These are phyloP conservation scores for Chloromyia formosa DNA, from an alignment of 2,888 invertebrate genomes.

Conservation along the genomic window DNA sequence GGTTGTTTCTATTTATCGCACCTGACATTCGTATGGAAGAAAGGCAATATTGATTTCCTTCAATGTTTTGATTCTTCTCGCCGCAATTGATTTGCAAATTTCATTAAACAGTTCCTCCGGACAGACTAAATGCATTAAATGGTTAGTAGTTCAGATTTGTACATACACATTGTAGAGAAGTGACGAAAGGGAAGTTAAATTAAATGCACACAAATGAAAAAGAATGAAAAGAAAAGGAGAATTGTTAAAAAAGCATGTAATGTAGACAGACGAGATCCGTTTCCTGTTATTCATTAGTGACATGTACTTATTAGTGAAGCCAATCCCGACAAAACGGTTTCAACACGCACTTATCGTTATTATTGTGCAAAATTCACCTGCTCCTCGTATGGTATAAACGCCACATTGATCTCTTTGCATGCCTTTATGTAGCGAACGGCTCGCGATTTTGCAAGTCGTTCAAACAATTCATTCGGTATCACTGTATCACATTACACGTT, in stretches of 20 bases:
- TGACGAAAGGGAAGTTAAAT: not conserved
- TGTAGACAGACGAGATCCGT: not conserved
- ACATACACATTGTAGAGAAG: too few species aligned
- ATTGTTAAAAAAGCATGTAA: not conserved
- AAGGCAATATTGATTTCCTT: constrained; percentile 99
- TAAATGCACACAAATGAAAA: too few species aligned
- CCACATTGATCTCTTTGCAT: constrained; percentile 98
- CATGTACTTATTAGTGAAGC: too few species aligned
- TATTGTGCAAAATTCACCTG: constrained; percentile 73
- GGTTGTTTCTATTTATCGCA: constrained; percentile 61
- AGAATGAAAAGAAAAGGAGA: too few species aligned
- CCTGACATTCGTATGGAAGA: constrained; percentile 97
- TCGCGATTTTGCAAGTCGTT: constrained; percentile 94
- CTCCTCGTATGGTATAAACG: constrained; percentile 96
- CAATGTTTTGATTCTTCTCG: constrained; percentile 95
- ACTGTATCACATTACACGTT: constrained; percentile 66
- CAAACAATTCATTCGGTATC: constrained; percentile 96
- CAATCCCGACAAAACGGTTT: too few species aligned
- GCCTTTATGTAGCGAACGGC: constrained; percentile 96
- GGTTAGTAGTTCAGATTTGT: not conserved
- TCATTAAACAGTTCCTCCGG: constrained; percentile 98
- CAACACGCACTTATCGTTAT: too few species aligned
- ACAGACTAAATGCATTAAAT: constrained; percentile 69
- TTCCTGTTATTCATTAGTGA: too few species aligned
- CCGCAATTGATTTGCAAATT: constrained; percentile 93